Conservation (phyloP, 1,140 invertebrate species). For the Lepeophtheirus salmonis region DNA sequence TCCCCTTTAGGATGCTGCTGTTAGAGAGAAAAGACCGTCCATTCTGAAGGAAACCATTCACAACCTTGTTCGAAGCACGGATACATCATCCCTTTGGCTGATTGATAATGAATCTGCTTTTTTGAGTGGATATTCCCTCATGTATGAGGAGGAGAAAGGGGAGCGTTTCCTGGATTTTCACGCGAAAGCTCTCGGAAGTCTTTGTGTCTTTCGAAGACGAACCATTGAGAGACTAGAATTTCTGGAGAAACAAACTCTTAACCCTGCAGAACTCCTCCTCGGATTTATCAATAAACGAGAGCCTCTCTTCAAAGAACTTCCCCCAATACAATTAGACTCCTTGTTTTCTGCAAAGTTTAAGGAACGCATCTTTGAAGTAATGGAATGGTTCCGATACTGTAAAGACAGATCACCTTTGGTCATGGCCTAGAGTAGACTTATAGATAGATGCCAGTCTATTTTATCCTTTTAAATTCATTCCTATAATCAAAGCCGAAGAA, state of each 20-base stretch:
- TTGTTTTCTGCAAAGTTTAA: conserved; percentile 19
- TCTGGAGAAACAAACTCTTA: conserved; percentile 14
- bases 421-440: not conserved
- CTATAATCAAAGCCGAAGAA: too few species aligned
- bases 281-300: conserved; percentile 20
- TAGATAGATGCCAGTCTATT: too few species aligned
- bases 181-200: conserved; percentile 26
- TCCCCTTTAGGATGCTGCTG: conserved; percentile 29
- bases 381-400: conserved; percentile 18
- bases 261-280: conserved; percentile 20
- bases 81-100: conserved; percentile 27
- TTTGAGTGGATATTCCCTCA: conserved; percentile 28
- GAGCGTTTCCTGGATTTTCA: conserved; percentile 27
- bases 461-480: too few species aligned
- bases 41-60: conserved; percentile 28
- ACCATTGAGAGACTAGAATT: conserved; percentile 24
- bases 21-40: conserved; percentile 25
- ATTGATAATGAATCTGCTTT: conserved; percentile 33
- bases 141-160: conserved; percentile 24
- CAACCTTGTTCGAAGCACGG: conserved; percentile 27
- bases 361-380: conserved; percentile 18
- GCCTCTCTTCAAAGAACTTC: conserved; percentile 21
- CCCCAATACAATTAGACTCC: not conserved
- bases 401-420: not conserved
- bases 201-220: conserved; percentile 28